A percentile compares a stretch with the other conserved stretches of the same genome.
Conservation (phyloP, 2,797 vertebrate species). For the Choloepus didactylus region DNA sequence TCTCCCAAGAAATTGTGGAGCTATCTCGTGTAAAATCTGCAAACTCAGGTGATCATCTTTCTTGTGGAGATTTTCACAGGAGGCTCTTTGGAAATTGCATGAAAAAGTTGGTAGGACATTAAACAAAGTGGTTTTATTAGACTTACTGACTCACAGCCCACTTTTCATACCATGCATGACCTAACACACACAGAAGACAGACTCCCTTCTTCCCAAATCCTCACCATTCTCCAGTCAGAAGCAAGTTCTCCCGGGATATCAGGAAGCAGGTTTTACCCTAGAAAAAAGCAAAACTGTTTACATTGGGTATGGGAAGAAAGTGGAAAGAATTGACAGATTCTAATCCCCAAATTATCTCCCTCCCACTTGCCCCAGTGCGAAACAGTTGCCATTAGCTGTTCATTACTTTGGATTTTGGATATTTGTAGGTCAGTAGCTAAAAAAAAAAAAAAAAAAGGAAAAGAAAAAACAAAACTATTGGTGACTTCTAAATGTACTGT, state of each 20-base stretch:
- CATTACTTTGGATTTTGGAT: background rate
- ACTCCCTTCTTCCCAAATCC: background rate
- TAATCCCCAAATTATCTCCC: background rate
- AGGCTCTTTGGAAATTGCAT: slow-evolving; percentile 24
- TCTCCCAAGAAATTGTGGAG: slow-evolving; percentile 70
- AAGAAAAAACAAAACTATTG: background rate
- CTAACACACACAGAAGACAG: background rate
- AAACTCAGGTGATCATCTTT: slow-evolving; percentile 71
- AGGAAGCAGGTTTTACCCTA: background rate
- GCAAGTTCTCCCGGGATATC: background rate
- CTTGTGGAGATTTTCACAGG: slow-evolving; percentile 49
- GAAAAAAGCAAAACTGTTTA: background rate
- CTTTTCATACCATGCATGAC: slow-evolving; percentile 37
- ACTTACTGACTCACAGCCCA: slow-evolving; percentile 28
- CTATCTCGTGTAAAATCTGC: background rate
- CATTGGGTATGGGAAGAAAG: background rate
- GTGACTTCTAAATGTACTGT: background rate
- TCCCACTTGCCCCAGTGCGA: background rate
- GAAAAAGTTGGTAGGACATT: slow-evolving; percentile 3
- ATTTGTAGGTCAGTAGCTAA: background rate
- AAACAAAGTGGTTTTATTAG: slow-evolving; percentile 13
- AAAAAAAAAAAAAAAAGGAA: background rate
- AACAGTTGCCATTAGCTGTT: background rate
- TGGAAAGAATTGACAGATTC: background rate
- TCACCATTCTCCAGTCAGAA: background rate